Percentiles rank a stretch among this genome's conserved stretches.
These are phyloP conservation scores for Agriopis aurantiaria DNA, from an alignment of 2,888 invertebrate species.

Conservation along the genomic window DNA sequence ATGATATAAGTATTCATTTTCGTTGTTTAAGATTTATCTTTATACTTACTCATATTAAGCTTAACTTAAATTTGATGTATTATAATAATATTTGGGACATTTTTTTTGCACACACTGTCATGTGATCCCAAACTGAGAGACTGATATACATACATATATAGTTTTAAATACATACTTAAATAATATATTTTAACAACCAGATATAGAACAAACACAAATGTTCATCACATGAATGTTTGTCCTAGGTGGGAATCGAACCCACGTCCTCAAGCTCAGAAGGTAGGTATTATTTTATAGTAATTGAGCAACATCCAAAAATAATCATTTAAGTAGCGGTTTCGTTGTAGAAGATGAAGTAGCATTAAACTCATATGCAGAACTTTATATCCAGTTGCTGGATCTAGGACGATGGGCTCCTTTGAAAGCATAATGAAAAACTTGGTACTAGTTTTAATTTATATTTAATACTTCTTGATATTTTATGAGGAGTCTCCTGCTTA, in stretches of 20 bases:
- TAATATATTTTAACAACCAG: too few species aligned
- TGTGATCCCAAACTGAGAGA: too few species aligned
- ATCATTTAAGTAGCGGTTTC: neutral
- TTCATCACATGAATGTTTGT: too few species aligned
- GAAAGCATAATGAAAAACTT: neutral
- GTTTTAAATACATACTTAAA: too few species aligned
- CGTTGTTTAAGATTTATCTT: neutral
- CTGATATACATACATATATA: too few species aligned
- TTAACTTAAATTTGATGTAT: neutral
- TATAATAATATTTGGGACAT: too few species aligned
- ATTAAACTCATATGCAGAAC: neutral
- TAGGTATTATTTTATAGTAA: neutral
- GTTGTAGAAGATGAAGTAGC: neutral
- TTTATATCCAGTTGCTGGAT: neutral
- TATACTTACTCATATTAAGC: neutral
- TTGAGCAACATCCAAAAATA: neutral
- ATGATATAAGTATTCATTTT: neutral
- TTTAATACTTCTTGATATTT: conserved; percentile 1
- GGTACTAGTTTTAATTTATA: neutral
- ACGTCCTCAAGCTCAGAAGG: too few species aligned
- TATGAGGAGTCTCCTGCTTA: neutral
- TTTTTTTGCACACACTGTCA: too few species aligned
- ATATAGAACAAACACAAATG: too few species aligned
- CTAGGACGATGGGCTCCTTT: neutral
- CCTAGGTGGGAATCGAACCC: too few species aligned